These are phyloP conservation scores for Coregonus suidteri DNA, from an alignment of 2,797 vertebrate genomes.

Conservation along the genomic window DNA sequence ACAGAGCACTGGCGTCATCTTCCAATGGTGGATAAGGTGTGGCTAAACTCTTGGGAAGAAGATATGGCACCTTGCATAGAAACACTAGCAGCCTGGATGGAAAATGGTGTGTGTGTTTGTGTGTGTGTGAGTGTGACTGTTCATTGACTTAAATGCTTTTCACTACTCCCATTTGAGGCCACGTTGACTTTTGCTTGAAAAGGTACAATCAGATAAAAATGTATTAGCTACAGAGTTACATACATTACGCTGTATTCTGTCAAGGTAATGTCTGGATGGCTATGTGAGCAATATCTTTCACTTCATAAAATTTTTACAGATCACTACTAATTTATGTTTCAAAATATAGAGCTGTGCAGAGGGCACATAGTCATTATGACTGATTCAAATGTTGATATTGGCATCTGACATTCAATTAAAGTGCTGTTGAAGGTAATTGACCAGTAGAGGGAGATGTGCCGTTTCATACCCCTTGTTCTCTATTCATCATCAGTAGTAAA, in stretches of 20 bases:
- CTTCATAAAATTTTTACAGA: background rate
- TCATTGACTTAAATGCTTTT: background rate
- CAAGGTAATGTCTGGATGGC: background rate
- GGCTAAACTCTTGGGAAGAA: background rate
- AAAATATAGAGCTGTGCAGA: background rate
- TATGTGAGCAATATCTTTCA: background rate
- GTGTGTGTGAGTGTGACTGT: background rate
- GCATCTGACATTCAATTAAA: background rate
- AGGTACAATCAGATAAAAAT: background rate
- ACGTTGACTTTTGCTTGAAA: background rate
- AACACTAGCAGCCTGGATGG: background rate
- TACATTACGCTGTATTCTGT: background rate
- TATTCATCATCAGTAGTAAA: slow-evolving; percentile 23
- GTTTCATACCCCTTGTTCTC: background rate
- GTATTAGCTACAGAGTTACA: background rate
- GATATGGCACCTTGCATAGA: slow-evolving; percentile 9
- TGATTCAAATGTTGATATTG: background rate
- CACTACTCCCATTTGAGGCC: background rate
- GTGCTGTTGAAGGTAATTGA: background rate
- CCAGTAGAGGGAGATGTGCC: background rate
- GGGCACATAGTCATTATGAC: background rate
- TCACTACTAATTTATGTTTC: background rate
- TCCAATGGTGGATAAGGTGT: background rate
- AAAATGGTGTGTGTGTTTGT: background rate
- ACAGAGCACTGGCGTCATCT: background rate